Evolutionary conservation across 2,113 vertebrate genomes (phyloP).

Genomic region (Gracilinanus agilis): DNA sequence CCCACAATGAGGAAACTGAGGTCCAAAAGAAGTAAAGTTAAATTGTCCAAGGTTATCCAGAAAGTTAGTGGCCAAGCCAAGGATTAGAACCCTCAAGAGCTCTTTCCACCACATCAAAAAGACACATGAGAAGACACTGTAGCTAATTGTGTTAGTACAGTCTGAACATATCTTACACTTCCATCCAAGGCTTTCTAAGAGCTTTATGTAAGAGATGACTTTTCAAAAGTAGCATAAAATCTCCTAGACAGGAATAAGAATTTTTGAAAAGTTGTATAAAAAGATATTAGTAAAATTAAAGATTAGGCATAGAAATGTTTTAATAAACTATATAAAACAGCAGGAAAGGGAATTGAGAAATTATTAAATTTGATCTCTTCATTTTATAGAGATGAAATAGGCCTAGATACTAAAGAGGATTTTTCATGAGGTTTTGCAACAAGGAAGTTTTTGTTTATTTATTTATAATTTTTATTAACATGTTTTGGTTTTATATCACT

Average conservation of each 20-base stretch:
- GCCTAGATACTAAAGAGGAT: neutral
- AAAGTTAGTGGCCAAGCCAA: neutral
- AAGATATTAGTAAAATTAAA: neutral
- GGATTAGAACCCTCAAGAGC: neutral
- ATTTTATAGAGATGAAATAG: conserved; percentile 9
- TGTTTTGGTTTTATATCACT: neutral
- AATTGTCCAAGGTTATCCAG: neutral
- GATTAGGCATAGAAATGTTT: conserved; percentile 23
- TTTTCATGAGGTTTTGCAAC: neutral
- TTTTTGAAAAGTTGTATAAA: conserved; percentile 47
- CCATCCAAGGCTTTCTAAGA: neutral
- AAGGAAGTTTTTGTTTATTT: neutral
- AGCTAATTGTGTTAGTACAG: conserved; percentile 57
- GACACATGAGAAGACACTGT: conserved; percentile 71
- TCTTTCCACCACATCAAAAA: conserved; percentile 5
- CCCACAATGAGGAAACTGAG: neutral
- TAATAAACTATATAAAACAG: conserved; percentile 28
- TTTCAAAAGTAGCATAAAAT: conserved; percentile 48
- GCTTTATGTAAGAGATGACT: conserved; percentile 57
- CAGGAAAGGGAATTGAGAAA: neutral
- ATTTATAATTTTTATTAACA: neutral
- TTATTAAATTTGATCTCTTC: neutral
- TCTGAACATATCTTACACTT: conserved; percentile 13
- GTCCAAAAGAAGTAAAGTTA: neutral
- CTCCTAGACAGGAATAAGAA: conserved; percentile 32